These are phyloP conservation scores for Sebastes minor DNA, from an alignment of 2,797 vertebrate species.

Conservation along the genomic window DNA sequence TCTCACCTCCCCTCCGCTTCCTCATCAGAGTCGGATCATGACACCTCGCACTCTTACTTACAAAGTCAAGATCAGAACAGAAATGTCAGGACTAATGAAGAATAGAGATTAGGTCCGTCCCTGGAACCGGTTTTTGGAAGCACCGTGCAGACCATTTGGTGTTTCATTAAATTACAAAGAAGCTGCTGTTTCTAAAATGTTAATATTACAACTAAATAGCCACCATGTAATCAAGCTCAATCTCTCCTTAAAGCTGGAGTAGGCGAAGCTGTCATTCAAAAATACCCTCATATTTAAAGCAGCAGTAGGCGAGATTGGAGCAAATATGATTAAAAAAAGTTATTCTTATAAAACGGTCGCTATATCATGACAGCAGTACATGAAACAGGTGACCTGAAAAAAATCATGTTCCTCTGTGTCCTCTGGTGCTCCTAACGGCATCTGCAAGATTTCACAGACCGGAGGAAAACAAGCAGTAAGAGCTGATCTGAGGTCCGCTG, in stretches of 20 bases:
- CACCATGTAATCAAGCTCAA: neutral
- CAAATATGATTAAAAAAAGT: too few species aligned
- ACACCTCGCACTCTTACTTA: neutral
- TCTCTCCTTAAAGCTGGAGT: neutral
- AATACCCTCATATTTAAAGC: fast-evolving
- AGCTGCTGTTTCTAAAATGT: neutral
- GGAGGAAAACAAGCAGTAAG: too few species aligned
- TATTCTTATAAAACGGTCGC: too few species aligned
- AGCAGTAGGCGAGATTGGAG: too few species aligned
- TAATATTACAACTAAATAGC: neutral
- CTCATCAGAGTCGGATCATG: constrained; percentile 31
- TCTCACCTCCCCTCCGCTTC: constrained; percentile 5
- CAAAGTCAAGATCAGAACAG: neutral
- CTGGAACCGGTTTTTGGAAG: neutral
- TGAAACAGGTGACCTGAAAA: too few species aligned
- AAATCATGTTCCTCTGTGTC: too few species aligned
- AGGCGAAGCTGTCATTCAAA: neutral
- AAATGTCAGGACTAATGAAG: constrained; percentile 10
- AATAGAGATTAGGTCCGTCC: constrained; percentile 5
- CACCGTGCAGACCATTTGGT: neutral
- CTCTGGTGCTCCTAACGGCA: too few species aligned
- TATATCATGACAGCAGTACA: fast-evolving
- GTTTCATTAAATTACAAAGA: neutral
- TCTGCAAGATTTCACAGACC: too few species aligned
- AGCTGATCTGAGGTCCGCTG: too few species aligned